phyloP scores from a whole-genome alignment of 2,888 invertebrate genomes.

The Synanthedon tipuliformis region DNA sequence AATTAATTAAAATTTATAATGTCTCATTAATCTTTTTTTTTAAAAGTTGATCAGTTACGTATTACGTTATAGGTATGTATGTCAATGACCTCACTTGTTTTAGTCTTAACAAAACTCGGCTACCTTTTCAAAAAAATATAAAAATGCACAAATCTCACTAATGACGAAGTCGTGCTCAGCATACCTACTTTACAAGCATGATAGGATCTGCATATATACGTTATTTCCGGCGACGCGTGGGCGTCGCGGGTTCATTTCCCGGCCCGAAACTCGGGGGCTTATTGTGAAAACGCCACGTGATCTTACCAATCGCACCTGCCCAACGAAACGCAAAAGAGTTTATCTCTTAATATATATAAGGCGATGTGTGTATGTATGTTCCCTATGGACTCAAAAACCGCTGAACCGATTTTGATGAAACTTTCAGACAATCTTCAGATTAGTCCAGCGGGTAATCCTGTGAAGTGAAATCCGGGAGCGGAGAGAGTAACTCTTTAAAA shows the following conservation, averaged over 20 bases:
- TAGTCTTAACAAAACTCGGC: constrained; percentile 37
- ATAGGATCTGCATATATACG: constrained; percentile 40
- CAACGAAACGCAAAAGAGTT: too few relatives aligned
- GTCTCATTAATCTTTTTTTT: background rate
- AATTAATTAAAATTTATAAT: too few relatives aligned
- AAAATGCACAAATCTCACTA: constrained; percentile 53
- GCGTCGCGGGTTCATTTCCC: constrained; percentile 40
- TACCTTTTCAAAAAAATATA: constrained; percentile 41
- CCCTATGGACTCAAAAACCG: too few relatives aligned
- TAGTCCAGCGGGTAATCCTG: too few relatives aligned
- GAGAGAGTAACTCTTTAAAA: too few relatives aligned
- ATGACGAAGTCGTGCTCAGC: constrained; percentile 59
- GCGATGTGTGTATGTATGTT: too few relatives aligned
- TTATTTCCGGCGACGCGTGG: constrained; percentile 59
- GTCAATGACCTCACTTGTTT: constrained; percentile 27
- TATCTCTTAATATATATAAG: too few relatives aligned
- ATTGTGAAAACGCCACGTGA: too few relatives aligned
- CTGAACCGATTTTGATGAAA: too few relatives aligned
- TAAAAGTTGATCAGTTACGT: background rate
- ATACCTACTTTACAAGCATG: constrained; percentile 35
- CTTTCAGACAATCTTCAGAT: too few relatives aligned
- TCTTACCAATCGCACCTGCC: too few relatives aligned
- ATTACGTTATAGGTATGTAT: constrained; percentile 6
- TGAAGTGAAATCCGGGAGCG: too few relatives aligned
- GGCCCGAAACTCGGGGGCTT: constrained; percentile 18